Conservation (phyloP, 2,888 invertebrate species). For the Magallana nippona region DNA sequence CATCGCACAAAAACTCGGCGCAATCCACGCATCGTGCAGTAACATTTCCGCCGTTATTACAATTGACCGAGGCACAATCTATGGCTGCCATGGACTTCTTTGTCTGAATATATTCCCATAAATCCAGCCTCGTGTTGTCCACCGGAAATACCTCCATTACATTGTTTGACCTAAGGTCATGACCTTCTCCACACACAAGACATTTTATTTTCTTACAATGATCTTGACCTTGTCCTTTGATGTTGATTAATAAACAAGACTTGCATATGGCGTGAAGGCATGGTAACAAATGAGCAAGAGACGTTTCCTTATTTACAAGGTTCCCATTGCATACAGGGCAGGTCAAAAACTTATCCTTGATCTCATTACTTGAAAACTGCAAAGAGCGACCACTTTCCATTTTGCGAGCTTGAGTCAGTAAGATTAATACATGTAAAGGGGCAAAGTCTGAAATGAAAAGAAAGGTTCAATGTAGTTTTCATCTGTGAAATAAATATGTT, state of each 20-base stretch:
- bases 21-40: background rate
- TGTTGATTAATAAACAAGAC: background rate
- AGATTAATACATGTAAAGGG: too few species aligned
- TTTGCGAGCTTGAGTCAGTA: too few species aligned
- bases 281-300: background rate
- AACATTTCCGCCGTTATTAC: background rate
- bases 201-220: background rate
- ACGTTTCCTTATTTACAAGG: background rate
- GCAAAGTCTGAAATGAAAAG: too few species aligned
- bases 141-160: background rate
- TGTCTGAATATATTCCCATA: background rate
- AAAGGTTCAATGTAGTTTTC: too few species aligned
- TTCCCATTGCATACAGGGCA: background rate
- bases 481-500: too few species aligned
- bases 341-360: background rate
- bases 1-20: slow-evolving; percentile 4
- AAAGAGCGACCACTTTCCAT: too few species aligned
- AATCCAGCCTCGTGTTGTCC: background rate
- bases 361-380: background rate
- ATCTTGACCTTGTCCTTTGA: too few species aligned
- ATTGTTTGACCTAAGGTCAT: background rate
- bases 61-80: background rate
- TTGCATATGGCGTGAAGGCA: background rate
- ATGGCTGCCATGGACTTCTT: background rate
- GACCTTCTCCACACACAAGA: background rate